A percentile compares a stretch with the other conserved stretches of the same genome.
phyloP scores from a whole-genome alignment of 2,797 vertebrate genomes.

The Bothrops alternatus region DNA sequence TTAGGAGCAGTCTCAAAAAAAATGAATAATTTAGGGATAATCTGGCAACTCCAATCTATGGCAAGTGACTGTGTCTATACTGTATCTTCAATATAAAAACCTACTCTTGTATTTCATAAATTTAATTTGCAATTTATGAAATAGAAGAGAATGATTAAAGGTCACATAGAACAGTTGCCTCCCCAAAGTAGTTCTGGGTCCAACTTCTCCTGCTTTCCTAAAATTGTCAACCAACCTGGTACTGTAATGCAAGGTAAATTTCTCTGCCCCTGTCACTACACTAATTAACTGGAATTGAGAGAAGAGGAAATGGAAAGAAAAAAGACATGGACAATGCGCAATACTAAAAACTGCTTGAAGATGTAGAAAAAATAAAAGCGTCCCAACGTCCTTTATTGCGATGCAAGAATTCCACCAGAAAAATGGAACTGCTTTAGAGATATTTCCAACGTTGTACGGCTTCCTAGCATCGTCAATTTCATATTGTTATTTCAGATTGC shows the following conservation, averaged over 20 bases:
- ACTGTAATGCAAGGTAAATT: background rate
- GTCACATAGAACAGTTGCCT: background rate
- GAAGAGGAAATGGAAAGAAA: background rate
- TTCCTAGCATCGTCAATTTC: background rate
- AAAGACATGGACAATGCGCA: background rate
- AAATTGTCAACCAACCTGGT: background rate
- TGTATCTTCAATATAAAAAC: background rate
- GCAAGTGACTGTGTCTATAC: background rate
- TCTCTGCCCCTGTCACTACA: background rate
- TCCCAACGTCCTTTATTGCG: background rate
- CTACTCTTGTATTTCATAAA: background rate
- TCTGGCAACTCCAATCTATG: background rate
- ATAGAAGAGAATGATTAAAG: background rate
- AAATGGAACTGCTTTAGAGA: constrained; percentile 1
- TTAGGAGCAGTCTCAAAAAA: background rate
- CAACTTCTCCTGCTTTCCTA: background rate
- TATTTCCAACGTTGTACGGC: background rate
- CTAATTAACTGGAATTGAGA: background rate
- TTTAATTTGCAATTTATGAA: background rate
- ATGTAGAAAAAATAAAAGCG: background rate
- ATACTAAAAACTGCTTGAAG: background rate
- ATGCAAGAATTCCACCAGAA: background rate
- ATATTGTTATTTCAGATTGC: background rate
- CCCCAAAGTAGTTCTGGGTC: background rate
- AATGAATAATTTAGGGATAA: background rate